Percentiles rank a stretch among this genome's conserved stretches.
Conservation (phyloP, 2,888 invertebrate genomes). For the Dolomedes plantarius region DNA sequence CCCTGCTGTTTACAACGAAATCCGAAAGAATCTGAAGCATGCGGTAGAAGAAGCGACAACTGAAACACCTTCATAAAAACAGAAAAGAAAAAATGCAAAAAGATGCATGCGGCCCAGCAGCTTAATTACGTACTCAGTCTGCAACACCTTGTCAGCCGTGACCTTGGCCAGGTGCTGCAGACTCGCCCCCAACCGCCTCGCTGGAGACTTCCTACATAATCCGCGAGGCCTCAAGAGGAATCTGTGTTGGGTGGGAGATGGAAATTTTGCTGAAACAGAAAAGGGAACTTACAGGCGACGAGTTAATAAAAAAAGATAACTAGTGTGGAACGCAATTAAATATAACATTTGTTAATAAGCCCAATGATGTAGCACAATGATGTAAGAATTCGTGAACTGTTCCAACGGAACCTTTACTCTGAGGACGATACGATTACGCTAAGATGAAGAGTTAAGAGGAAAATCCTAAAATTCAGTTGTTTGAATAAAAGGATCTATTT, state of each 20-base stretch:
- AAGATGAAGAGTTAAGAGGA: too few relatives aligned
- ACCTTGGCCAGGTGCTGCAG: slow-evolving; percentile 43
- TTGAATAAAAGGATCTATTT: too few relatives aligned
- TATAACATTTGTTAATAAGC: too few relatives aligned
- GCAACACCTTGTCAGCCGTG: slow-evolving; percentile 28
- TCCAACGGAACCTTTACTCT: too few relatives aligned
- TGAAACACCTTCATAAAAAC: neutral
- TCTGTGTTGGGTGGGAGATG: neutral
- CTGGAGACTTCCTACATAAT: slow-evolving; percentile 61
- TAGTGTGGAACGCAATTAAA: too few relatives aligned
- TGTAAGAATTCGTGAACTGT: too few relatives aligned
- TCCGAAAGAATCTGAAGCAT: neutral
- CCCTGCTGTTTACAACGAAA: neutral
- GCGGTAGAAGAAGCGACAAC: neutral
- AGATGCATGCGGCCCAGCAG: slow-evolving; percentile 10
- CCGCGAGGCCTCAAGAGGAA: neutral
- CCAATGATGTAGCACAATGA: too few relatives aligned
- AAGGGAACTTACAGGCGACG: too few relatives aligned
- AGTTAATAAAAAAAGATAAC: too few relatives aligned
- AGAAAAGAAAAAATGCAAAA: neutral
- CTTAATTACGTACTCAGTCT: slow-evolving; percentile 38
- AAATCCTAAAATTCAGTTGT: too few relatives aligned
- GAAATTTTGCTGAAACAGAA: too few relatives aligned
- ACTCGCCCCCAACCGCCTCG: slow-evolving; percentile 45
- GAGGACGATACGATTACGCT: too few relatives aligned